Percentiles rank a stretch among this genome's conserved stretches.
Conservation (phyloP, 2,113 vertebrate genomes). For the Rhinogobius similis region DNA sequence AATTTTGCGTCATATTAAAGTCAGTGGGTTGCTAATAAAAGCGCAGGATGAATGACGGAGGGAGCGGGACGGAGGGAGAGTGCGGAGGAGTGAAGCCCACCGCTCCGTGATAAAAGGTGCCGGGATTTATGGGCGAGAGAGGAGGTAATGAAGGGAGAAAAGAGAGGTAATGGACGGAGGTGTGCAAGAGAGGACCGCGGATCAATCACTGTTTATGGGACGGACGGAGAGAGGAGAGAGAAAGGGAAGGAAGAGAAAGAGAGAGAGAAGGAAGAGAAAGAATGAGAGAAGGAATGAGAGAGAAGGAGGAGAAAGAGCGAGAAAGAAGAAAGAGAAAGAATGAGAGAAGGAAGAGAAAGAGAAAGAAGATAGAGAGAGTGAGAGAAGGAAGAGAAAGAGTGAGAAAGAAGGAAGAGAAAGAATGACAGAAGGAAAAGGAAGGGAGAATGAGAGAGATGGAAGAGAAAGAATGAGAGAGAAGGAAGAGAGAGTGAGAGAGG, state of each 20-base stretch:
- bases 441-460: no score
- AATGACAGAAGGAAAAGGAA: neutral
- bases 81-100: neutral
- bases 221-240: neutral
- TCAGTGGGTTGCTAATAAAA: neutral
- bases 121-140: slow-evolving; percentile 44
- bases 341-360: neutral
- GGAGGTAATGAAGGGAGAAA: slow-evolving; percentile 42
- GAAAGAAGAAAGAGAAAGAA: neutral
- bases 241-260: neutral
- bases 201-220: slow-evolving; percentile 68
- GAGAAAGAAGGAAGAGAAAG: neutral
- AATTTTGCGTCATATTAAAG: neutral
- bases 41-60: slow-evolving; percentile 18
- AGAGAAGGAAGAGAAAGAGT: neutral
- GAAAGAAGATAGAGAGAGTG: neutral
- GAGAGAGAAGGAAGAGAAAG: neutral
- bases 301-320: neutral
- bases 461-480: no score
- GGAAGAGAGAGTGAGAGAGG: no score
- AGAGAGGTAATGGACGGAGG: slow-evolving; percentile 34
- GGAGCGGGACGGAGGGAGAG: neutral
- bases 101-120: neutral
- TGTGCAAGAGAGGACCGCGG: slow-evolving; percentile 15
- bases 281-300: neutral